phyloP scores from a whole-genome alignment of 2,113 vertebrate genomes.

The Ptilorrhoa leucosticta region DNA sequence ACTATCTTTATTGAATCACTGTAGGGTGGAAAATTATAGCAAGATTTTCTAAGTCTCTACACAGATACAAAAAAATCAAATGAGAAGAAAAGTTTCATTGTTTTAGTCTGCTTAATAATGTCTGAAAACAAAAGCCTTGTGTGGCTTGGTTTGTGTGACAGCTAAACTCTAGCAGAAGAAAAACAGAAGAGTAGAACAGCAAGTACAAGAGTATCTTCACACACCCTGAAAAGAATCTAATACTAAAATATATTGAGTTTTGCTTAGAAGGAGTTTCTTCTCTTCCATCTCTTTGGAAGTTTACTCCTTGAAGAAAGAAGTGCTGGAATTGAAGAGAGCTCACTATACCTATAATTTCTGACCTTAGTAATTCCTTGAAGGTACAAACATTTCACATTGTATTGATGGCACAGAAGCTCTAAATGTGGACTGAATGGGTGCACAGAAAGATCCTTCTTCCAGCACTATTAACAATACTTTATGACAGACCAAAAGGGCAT shows the following conservation, averaged over 20 bases:
- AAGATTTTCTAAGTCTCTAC: not conserved
- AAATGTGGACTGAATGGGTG: not conserved
- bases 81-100: not conserved
- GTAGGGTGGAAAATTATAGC: not conserved
- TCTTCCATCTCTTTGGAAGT: not conserved
- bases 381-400: not conserved
- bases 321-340: not conserved
- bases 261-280: not conserved
- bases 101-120: not conserved
- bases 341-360: not conserved
- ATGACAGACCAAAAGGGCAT: not conserved
- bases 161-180: not conserved
- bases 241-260: not conserved
- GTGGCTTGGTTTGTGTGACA: not conserved
- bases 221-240: not conserved
- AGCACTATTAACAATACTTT: not conserved
- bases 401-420: not conserved
- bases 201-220: not conserved
- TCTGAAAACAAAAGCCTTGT: not conserved
- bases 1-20: not conserved
- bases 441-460: not conserved
- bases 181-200: not conserved
- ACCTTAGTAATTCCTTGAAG: not conserved
- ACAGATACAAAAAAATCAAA: not conserved
- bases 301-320: not conserved